These are phyloP conservation scores for Thereva unica DNA, from an alignment of 2,888 invertebrate species.

Conservation along the genomic window DNA sequence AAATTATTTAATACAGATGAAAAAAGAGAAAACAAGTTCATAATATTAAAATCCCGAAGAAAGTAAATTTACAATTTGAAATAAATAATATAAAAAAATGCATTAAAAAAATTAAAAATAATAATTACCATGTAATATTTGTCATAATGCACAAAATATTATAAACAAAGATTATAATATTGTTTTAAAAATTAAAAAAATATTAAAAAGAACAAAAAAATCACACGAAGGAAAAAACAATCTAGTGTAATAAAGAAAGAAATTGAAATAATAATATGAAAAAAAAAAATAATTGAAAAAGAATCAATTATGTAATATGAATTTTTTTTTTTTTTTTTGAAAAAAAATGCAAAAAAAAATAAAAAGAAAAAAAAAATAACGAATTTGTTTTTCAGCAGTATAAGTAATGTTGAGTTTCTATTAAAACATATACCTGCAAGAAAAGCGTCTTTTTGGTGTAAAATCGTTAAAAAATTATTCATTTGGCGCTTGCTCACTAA, in stretches of 20 bases:
- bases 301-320: conserved; percentile 11
- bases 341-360: conserved; percentile 4
- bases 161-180: conserved; percentile 41
- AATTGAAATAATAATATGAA: conserved; percentile 42
- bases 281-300: conserved; percentile 36
- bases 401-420: conserved; percentile 31
- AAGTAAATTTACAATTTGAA: conserved; percentile 27
- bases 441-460: conserved; percentile 22
- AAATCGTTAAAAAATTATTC: conserved; percentile 32
- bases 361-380: conserved; percentile 9
- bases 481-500: conserved; percentile 30
- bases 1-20: conserved; percentile 32
- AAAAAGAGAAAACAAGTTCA: conserved; percentile 29
- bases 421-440: conserved; percentile 20
- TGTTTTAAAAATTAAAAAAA: conserved; percentile 36
- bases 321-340: conserved; percentile 19
- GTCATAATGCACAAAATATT: conserved; percentile 47
- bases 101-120: conserved; percentile 34
- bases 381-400: conserved; percentile 28
- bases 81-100: conserved; percentile 31
- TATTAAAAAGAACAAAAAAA: conserved; percentile 40
- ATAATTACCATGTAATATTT: conserved; percentile 46
- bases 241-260: conserved; percentile 38
- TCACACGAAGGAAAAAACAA: conserved; percentile 42
- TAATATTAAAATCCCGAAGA: conserved; percentile 16